Conservation (phyloP, 2,888 invertebrate genomes). For the Anticlea derivata region DNA sequence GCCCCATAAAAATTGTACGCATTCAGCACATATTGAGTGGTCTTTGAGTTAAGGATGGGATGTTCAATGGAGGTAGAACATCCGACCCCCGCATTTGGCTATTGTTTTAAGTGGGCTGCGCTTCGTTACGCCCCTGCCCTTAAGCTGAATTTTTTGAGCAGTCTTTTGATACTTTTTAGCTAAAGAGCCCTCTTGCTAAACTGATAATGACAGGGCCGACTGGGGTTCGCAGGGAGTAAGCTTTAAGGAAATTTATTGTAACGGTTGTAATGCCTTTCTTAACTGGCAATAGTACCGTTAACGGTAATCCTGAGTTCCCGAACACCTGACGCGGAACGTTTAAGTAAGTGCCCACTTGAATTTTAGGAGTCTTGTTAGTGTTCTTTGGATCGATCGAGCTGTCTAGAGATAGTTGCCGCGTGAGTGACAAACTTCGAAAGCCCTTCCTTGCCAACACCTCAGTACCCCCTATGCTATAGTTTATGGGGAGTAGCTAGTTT, state of each 20-base stretch:
- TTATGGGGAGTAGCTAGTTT: conserved; percentile 20
- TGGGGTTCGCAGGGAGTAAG: conserved; percentile 53
- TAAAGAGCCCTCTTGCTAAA: conserved; percentile 70
- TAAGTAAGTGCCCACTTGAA: conserved; percentile 38
- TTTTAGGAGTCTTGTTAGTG: conserved; percentile 28
- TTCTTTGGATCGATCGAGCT: conserved; percentile 16
- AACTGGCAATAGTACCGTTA: conserved; percentile 66
- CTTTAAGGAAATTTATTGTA: conserved; percentile 77
- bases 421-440: conserved; percentile 14
- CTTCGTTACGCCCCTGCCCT: conserved; percentile 80
- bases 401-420: conserved; percentile 6
- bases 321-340: conserved; percentile 61
- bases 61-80: conserved; percentile 57
- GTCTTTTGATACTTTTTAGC: conserved; percentile 60
- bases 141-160: conserved; percentile 68
- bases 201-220: conserved; percentile 74
- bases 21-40: conserved; percentile 81
- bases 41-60: conserved; percentile 70
- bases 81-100: conserved; percentile 77
- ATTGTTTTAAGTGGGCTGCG: conserved; percentile 82
- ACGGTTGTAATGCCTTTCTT: conserved; percentile 66
- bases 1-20: conserved; percentile 72
- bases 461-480: conserved; percentile 18
- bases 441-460: conserved; percentile 1
- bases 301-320: conserved; percentile 62